A percentile compares a stretch with the other conserved stretches of the same genome.
phyloP scores from a whole-genome alignment of 2,113 vertebrate genomes.

The Larimichthys crocea region DNA sequence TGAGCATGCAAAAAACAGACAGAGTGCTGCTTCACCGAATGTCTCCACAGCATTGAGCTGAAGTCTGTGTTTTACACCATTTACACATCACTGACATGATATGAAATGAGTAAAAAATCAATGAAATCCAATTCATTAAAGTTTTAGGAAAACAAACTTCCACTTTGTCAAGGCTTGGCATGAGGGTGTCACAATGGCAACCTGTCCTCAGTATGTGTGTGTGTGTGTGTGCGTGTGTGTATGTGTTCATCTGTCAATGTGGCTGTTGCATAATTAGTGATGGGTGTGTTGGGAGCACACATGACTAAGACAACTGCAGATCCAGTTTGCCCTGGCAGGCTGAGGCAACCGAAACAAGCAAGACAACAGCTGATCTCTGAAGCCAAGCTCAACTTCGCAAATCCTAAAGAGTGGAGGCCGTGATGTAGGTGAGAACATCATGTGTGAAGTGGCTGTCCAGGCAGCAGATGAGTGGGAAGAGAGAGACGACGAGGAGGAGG shows the following conservation, averaged over 20 bases:
- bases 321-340: slow-evolving; percentile 57
- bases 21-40: slow-evolving; percentile 16
- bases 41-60: neutral
- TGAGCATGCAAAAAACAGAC: slow-evolving; percentile 23
- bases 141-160: slow-evolving; percentile 20
- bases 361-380: slow-evolving; percentile 42
- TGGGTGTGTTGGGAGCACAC: slow-evolving; percentile 64
- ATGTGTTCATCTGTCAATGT: slow-evolving; percentile 19
- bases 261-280: slow-evolving; percentile 53
- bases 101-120: neutral
- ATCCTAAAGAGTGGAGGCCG: neutral
- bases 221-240: slow-evolving; percentile 1
- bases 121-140: neutral
- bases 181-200: slow-evolving; percentile 31
- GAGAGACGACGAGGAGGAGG: neutral
- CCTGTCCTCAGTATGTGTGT: slow-evolving; percentile 19
- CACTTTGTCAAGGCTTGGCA: slow-evolving; percentile 23
- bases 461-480: neutral
- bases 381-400: slow-evolving; percentile 35
- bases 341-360: slow-evolving; percentile 24
- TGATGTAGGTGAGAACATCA: neutral
- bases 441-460: neutral
- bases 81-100: neutral
- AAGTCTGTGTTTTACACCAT: slow-evolving; percentile 2
- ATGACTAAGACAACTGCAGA: slow-evolving; percentile 44